Percentiles rank a stretch among this genome's conserved stretches.
These are phyloP conservation scores for Orchesella flavescens DNA, from an alignment of 2,888 invertebrate species.

Conservation along the genomic window DNA sequence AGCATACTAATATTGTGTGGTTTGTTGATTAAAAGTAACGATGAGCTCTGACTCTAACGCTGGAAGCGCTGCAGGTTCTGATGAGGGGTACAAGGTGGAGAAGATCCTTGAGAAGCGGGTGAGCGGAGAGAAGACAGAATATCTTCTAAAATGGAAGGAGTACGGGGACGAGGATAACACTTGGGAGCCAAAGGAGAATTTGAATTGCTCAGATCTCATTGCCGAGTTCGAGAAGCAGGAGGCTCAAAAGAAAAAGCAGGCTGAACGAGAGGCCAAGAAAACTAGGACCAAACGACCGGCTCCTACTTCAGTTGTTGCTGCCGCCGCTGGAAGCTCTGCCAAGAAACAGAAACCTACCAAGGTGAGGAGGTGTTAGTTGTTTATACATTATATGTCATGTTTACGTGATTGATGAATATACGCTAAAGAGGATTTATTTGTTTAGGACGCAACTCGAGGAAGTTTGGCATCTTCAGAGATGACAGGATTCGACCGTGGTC, in stretches of 20 bases:
- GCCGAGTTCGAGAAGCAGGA: conserved; percentile 66
- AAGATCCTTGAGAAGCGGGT: conserved; percentile 75
- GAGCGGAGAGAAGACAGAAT: conserved; percentile 75
- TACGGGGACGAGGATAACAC: conserved; percentile 76
- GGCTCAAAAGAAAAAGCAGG: conserved; percentile 51
- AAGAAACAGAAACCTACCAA: conserved; percentile 53
- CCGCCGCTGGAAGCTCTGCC: background rate
- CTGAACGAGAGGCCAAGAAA: conserved; percentile 32
- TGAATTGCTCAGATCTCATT: conserved; percentile 75
- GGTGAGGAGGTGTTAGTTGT: too few relatives aligned
- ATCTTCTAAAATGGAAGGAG: conserved; percentile 76
- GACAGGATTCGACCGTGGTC: conserved; percentile 76
- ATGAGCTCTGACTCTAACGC: conserved; percentile 32
- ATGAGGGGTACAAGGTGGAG: conserved; percentile 75
- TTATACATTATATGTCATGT: too few relatives aligned
- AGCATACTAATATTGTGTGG: too few relatives aligned
- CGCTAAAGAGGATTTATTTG: background rate
- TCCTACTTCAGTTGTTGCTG: background rate
- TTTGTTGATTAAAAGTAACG: background rate
- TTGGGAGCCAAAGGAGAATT: conserved; percentile 76
- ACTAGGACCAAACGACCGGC: conserved; percentile 21
- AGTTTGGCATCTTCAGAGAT: conserved; percentile 68
- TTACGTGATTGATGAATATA: background rate
- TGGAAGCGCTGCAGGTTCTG: conserved; percentile 36
- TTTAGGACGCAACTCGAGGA: background rate